Evolutionary conservation across 1,140 invertebrate species (phyloP).

Genomic region (Antheraea mylitta): DNA sequence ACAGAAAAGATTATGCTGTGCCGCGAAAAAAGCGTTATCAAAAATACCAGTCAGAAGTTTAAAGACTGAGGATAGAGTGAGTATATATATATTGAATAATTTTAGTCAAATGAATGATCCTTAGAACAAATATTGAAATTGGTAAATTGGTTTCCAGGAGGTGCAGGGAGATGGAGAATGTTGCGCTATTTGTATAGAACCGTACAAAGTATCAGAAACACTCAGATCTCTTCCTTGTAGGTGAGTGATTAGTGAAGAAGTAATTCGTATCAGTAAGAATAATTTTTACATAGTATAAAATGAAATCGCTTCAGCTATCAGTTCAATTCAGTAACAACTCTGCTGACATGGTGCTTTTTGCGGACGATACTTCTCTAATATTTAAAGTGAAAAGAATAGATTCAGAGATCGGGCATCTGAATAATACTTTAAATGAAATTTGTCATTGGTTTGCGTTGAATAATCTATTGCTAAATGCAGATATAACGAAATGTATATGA

Average conservation of each 20-base stretch:
- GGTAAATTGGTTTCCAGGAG: constrained; percentile 79
- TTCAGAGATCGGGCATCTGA: too few species aligned
- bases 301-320: too few species aligned
- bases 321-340: too few species aligned
- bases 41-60: constrained; percentile 93
- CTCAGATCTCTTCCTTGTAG: constrained; percentile 92
- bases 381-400: too few species aligned
- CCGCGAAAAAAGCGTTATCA: constrained; percentile 93
- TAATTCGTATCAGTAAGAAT: too few species aligned
- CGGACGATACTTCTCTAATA: too few species aligned
- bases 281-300: too few species aligned
- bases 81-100: constrained; percentile 23
- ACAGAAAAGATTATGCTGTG: constrained; percentile 91
- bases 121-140: not conserved
- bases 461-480: too few species aligned
- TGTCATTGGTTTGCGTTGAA: too few species aligned
- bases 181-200: constrained; percentile 95
- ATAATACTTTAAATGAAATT: too few species aligned
- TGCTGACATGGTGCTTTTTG: too few species aligned
- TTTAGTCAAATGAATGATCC: not conserved
- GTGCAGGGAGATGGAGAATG: constrained; percentile 90
- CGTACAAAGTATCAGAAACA: constrained; percentile 90
- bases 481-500: too few species aligned
- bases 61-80: constrained; percentile 90
- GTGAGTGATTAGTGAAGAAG: constrained; percentile 73